These are phyloP conservation scores for Meteorus sp. DNA, from an alignment of 1,140 invertebrate species.

Conservation along the genomic window DNA sequence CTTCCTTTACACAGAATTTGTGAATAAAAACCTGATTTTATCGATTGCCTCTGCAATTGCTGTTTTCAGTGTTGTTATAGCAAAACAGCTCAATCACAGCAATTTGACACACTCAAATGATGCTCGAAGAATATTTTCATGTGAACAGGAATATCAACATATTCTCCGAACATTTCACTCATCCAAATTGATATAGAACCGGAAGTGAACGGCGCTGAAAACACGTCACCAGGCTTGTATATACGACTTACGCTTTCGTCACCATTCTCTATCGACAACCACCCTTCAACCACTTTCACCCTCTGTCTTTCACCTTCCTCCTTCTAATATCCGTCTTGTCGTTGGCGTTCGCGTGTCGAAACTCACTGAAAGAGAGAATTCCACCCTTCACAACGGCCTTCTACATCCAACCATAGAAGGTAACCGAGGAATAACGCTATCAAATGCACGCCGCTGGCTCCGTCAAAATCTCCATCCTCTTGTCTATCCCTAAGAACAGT, in stretches of 20 bases:
- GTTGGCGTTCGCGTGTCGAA: constrained; percentile 45
- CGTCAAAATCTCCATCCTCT: constrained; percentile 27
- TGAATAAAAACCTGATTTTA: too few relatives aligned
- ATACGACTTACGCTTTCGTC: constrained; percentile 31
- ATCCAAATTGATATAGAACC: too few relatives aligned
- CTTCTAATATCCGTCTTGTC: constrained; percentile 18
- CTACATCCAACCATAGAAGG: constrained; percentile 31
- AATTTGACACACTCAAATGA: too few relatives aligned
- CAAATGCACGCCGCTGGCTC: constrained; percentile 52
- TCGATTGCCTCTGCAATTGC: too few relatives aligned
- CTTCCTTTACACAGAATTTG: too few relatives aligned
- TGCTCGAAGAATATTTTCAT: too few relatives aligned
- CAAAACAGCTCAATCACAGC: too few relatives aligned
- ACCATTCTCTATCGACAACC: constrained; percentile 32
- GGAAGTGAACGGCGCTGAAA: neutral
- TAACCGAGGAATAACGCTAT: constrained; percentile 53
- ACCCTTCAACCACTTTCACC: constrained; percentile 28
- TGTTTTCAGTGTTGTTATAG: too few relatives aligned
- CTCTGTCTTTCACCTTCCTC: constrained; percentile 1
- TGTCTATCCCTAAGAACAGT: constrained; percentile 7
- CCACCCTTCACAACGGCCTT: constrained; percentile 37
- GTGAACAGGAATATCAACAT: too few relatives aligned
- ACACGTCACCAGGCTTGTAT: neutral
- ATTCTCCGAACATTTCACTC: too few relatives aligned
- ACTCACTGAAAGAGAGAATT: constrained; percentile 29